Base-by-base conservation (phyloP, 2,888 invertebrate species). In the Drosophila suboccidentalis region DNA sequence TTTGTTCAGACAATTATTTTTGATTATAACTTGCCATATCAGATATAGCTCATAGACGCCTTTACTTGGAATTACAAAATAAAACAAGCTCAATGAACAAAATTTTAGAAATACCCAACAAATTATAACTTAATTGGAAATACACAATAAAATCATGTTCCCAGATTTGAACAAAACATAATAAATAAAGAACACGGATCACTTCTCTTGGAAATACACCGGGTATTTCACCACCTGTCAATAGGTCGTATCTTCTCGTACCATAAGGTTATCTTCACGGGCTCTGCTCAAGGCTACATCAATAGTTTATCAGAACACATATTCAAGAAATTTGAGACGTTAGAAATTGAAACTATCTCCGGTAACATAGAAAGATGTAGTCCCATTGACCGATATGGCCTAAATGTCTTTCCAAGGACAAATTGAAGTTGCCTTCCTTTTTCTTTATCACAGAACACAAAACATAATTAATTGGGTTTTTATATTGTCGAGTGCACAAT, bases 391-490 rank as follows among this genome's bases (percentile, higher is more conserved):
- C 82, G 80, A 81, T 81, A 70, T 55, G 60, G 22, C 22, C 32
- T n/a, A 46, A 15, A 9, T 29, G 22, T 60, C 57, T 46, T 38
- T 13, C 47, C 82, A 85, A 82, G 85, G 85, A 69, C 80, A 76
- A 41, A 44, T 6, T 29, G 41, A 38, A 26, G 10, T 49, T 51
- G 22, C 3, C 13, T 39, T 46, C 22, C 34, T 22, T 46, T 34
- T 9, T 44, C 34, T 55, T 44, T 51, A 46, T 54, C 63, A 32
- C 3, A 38, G 13, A 64, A 49, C 53, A 49, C 53, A 53, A 39
- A 62, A 70, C 70, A 77, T 76, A 77, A 76, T 77, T 76, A 76
- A 78, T 75, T 78, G 53, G 39, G 44, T 61, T 60, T 58, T 66
- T 61, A 65, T 22, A 65, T 22, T 68, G 49, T 55, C 46, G 22